Evolutionary conservation across 2,888 invertebrate genomes (phyloP).

Genomic region (Xestobium rufovillosum): DNA sequence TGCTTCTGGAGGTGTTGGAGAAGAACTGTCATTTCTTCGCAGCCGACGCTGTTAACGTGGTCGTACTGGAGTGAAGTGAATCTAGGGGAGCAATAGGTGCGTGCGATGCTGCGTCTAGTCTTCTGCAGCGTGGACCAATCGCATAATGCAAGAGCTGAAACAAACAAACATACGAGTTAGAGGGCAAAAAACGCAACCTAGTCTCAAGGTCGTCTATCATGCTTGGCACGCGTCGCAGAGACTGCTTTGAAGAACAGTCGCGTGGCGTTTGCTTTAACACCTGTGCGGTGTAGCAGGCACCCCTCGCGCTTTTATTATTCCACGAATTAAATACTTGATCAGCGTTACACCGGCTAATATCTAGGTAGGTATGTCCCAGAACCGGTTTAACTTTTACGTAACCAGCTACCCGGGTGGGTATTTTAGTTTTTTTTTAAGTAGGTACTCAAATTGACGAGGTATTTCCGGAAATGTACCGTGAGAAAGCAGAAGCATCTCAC

Average conservation of each 20-base stretch:
- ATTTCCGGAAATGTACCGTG: constrained; percentile 11
- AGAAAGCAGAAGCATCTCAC: constrained; percentile 17
- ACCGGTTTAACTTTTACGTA: too few relatives aligned
- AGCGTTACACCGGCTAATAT: too few relatives aligned
- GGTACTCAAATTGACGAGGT: neutral
- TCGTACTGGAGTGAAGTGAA: constrained; percentile 64
- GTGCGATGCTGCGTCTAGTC: constrained; percentile 66
- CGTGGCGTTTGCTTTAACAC: constrained; percentile 25
- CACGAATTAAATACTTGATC: too few relatives aligned
- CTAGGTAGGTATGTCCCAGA: too few relatives aligned
- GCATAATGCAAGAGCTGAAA: constrained; percentile 75
- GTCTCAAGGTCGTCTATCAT: constrained; percentile 32
- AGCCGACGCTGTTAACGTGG: constrained; percentile 63
- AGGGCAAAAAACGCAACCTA: constrained; percentile 31
- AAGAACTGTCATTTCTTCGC: constrained; percentile 56
- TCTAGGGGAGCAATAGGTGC: constrained; percentile 74
- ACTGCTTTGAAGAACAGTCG: constrained; percentile 26
- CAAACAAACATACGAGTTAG: constrained; percentile 30
- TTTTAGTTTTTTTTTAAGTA: too few relatives aligned
- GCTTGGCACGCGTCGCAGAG: constrained; percentile 30
- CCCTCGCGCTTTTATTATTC: too few relatives aligned
- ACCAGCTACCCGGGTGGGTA: too few relatives aligned
- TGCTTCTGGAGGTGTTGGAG: constrained; percentile 49
- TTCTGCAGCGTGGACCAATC: constrained; percentile 82
- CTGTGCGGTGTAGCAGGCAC: constrained; percentile 20